Percentiles rank a stretch among this genome's conserved stretches.
Conservation (phyloP, 2,888 invertebrate species). For the Unio delphinus region DNA sequence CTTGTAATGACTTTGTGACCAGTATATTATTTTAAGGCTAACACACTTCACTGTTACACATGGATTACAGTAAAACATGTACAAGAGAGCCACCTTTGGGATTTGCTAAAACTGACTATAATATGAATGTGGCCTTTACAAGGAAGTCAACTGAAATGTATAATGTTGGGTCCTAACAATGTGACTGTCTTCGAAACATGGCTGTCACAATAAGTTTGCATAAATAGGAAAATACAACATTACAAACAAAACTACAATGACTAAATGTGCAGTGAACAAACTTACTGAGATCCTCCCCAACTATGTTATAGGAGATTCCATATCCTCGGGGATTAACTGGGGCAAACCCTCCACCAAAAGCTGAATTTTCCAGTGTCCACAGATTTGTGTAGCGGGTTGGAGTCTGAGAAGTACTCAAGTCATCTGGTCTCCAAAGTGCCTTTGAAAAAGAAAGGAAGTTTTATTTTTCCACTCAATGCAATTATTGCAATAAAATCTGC, state of each 20-base stretch:
- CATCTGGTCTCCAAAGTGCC: constrained; percentile 42
- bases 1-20: no score
- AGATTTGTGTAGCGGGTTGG: constrained; percentile 48
- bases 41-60: no score
- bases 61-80: no score
- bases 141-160: no score
- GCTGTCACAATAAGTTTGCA: background rate
- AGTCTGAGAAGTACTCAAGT: constrained; percentile 62
- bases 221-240: background rate
- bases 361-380: constrained; percentile 39
- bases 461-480: no score
- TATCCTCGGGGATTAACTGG: constrained; percentile 50
- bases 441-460: constrained; percentile 12
- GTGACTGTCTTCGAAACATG: no score
- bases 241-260: background rate
- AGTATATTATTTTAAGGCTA: no score
- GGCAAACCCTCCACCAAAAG: constrained; percentile 55
- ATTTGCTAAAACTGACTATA: no score
- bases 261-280: constrained; percentile 3
- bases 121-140: no score
- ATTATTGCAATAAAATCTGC: no score
- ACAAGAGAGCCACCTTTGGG: no score
- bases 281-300: constrained; percentile 58
- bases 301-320: constrained; percentile 59
- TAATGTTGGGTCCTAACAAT: background rate